Base-by-base conservation (phyloP, 2,888 invertebrate species). In the Tricholauxania praeusta region DNA sequence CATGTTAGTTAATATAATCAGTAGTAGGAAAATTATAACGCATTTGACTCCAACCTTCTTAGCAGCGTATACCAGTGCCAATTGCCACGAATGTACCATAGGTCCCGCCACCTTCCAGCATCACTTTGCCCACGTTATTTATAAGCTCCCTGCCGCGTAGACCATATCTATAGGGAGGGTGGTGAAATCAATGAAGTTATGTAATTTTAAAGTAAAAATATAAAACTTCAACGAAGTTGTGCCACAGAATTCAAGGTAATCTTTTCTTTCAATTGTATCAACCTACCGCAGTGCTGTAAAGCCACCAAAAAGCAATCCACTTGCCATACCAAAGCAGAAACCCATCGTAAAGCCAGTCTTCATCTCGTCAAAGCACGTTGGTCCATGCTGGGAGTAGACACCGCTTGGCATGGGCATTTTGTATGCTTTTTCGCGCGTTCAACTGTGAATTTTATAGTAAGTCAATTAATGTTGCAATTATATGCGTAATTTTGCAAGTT, bases 61-160 rank as follows among this genome's bases (percentile, higher is more conserved):
- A 95, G 89, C 95, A 96, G 84, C 95, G 91, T 82, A 96, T 91
- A 75, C 94, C 95, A 67, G 86, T 86, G 48, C 86, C 96, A 78
- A 96, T 95, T 47, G 95, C 96, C 96, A 99, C 97, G 88, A 99
- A 99, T 67, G 97, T 96, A 53, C 99, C 99, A 88, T 99, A 99
- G 48, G 98, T 98, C 72, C 97, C 98, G 60, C 98, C 98, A 77
- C 97, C 97, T 89, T 98, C 98, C 64, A 98, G 81, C 97, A 98
- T 98, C 15, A 95, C 94, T 91, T 98, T 99, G 53, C 98, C 98
- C 49, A 98, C 96, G 80, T 93, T 96, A 87, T 95, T 94, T 64
- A 98, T 92, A 70, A 99, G 88, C 88, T 98, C 98, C 80, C 94
- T 90, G 51, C 98, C 98, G 87, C 98, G 90, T 62, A 97, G 89